These are phyloP conservation scores for Tortrix viridana DNA, from an alignment of 2,888 invertebrate species.

Conservation along the genomic window DNA sequence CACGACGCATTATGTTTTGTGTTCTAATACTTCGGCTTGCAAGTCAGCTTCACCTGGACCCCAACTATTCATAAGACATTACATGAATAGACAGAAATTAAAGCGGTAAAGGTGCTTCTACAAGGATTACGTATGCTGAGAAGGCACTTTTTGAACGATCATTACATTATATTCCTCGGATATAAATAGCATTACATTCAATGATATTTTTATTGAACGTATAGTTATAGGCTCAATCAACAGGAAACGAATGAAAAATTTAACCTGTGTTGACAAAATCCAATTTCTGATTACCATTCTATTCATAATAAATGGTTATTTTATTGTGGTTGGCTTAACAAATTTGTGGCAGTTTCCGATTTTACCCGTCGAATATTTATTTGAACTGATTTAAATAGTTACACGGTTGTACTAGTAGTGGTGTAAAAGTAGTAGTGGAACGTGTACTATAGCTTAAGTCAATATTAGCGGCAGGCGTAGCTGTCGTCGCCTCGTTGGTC, in stretches of 20 bases:
- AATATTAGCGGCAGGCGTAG: slow-evolving; percentile 45
- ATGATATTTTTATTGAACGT: too few relatives aligned
- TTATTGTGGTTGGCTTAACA: slow-evolving; percentile 4
- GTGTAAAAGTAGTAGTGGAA: neutral
- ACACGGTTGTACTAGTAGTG: neutral
- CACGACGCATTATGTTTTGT: too few relatives aligned
- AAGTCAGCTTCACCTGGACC: too few relatives aligned
- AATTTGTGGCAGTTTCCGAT: slow-evolving; percentile 2
- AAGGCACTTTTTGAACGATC: too few relatives aligned
- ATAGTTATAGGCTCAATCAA: neutral
- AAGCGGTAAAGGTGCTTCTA: too few relatives aligned
- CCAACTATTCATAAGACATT: too few relatives aligned
- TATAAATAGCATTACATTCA: too few relatives aligned
- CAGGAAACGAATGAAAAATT: neutral
- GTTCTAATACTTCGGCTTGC: too few relatives aligned
- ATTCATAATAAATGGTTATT: slow-evolving; percentile 8
- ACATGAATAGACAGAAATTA: neutral
- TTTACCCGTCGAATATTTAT: neutral
- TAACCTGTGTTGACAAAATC: neutral
- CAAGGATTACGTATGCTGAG: too few relatives aligned
- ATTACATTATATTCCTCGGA: too few relatives aligned
- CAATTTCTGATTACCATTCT: neutral
- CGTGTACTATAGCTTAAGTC: slow-evolving; percentile 17
- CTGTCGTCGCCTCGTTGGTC: slow-evolving; percentile 49
- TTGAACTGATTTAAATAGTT: neutral